phyloP scores from a whole-genome alignment of 2,888 invertebrate species.

The Tupiocoris notatus region DNA sequence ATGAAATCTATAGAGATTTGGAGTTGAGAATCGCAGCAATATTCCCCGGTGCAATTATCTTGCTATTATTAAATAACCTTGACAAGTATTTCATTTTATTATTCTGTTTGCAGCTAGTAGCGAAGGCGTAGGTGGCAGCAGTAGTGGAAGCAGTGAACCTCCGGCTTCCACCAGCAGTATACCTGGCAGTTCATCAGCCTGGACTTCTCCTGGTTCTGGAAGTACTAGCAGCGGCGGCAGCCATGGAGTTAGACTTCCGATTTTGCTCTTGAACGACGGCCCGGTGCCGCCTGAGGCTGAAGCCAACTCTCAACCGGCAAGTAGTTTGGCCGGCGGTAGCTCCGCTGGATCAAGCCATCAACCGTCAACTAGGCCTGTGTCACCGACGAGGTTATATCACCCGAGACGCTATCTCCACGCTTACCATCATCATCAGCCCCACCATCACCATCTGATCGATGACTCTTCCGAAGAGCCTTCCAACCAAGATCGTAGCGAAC shows the following conservation, averaged over 20 bases:
- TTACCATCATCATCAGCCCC: constrained; percentile 32
- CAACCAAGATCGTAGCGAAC: constrained; percentile 46
- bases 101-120: background rate
- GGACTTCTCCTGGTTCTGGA: background rate
- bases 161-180: background rate
- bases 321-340: background rate
- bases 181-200: background rate
- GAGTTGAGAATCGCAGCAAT: no score
- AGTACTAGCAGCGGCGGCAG: background rate
- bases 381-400: background rate
- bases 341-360: background rate
- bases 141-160: background rate
- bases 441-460: constrained; percentile 46
- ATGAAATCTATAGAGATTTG: no score
- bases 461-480: constrained; percentile 53
- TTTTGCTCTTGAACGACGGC: constrained; percentile 65
- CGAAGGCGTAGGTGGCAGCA: constrained; percentile 2
- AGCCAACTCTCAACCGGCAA: background rate
- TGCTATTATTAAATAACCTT: no score
- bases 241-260: constrained; percentile 54
- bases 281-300: constrained; percentile 52
- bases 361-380: background rate
- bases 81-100: no score
- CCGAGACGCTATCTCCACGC: constrained; percentile 21
- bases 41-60: no score